Evolutionary conservation across 2,113 vertebrate species (phyloP).

Genomic region (Centropus unirufus): DNA sequence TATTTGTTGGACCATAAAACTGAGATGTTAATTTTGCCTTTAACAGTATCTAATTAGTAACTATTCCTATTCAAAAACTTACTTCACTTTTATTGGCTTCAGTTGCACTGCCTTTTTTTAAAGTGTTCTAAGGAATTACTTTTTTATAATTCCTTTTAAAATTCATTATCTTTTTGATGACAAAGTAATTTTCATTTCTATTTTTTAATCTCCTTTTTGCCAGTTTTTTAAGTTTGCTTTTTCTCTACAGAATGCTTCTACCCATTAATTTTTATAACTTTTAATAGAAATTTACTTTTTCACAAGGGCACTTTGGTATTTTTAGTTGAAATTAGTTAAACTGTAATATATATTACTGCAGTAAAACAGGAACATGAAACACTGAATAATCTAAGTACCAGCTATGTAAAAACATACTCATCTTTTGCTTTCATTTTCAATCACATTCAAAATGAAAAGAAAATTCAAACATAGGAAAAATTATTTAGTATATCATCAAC

Average conservation of each 20-base stretch:
- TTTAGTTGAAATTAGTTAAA: slow-evolving; percentile 2
- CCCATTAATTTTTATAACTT: slow-evolving; percentile 56
- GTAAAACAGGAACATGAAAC: neutral
- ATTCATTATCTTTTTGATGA: slow-evolving; percentile 73
- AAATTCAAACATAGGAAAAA: neutral
- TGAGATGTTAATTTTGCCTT: slow-evolving; percentile 46
- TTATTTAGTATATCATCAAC: neutral
- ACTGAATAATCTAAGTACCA: neutral
- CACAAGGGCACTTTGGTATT: slow-evolving; percentile 3
- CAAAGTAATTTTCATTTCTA: slow-evolving; percentile 66
- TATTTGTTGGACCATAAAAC: slow-evolving; percentile 44
- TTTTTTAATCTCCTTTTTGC: slow-evolving; percentile 64
- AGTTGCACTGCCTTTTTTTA: slow-evolving; percentile 32
- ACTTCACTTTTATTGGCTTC: slow-evolving; percentile 49
- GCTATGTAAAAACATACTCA: neutral
- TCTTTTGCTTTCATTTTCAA: neutral
- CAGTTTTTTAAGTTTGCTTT: slow-evolving; percentile 58
- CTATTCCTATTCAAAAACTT: slow-evolving; percentile 36
- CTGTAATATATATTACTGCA: neutral
- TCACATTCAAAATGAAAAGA: neutral
- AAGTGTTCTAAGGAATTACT: slow-evolving; percentile 12
- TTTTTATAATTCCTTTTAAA: slow-evolving; percentile 67
- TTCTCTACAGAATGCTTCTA: slow-evolving; percentile 40
- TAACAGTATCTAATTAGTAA: slow-evolving; percentile 63
- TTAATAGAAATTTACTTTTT: slow-evolving; percentile 66